Conservation (phyloP, 2,888 invertebrate genomes). For the Nesidiocoris tenuis region DNA sequence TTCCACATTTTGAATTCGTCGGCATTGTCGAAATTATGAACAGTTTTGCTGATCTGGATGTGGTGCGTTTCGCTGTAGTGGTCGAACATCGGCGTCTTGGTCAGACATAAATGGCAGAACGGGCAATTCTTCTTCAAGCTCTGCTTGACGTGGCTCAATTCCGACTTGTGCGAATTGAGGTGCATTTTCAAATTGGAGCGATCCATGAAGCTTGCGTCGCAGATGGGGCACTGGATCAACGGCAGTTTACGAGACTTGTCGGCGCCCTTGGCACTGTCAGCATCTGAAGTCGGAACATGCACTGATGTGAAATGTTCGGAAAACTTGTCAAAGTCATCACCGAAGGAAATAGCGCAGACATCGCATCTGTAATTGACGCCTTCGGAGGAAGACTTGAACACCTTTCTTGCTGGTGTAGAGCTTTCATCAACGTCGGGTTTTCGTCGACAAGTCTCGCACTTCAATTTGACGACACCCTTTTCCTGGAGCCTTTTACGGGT, state of each 20-base stretch:
- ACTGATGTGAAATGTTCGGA: constrained; percentile 19
- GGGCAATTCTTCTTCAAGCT: neutral
- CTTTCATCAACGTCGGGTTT: neutral
- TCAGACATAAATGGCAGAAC: neutral
- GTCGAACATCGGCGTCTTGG: neutral
- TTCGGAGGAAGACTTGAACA: neutral
- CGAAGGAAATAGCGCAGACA: constrained; percentile 17
- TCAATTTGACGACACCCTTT: constrained; percentile 6
- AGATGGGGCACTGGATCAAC: constrained; percentile 22
- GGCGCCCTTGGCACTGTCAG: neutral
- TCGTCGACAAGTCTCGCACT: constrained; percentile 1
- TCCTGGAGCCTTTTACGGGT: neutral
- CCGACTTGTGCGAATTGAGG: constrained; percentile 12
- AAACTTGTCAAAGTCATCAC: constrained; percentile 12
- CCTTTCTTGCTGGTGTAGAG: too few relatives aligned
- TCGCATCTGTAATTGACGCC: constrained; percentile 24
- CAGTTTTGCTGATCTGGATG: neutral
- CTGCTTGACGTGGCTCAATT: neutral
- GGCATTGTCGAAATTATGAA: neutral
- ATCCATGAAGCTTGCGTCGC: constrained; percentile 8
- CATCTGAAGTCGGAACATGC: constrained; percentile 14
- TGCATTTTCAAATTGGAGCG: constrained; percentile 15
- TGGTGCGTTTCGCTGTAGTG: constrained; percentile 9
- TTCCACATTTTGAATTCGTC: constrained; percentile 22
- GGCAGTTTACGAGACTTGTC: constrained; percentile 3